Conservation (phyloP, 2,888 invertebrate species). For the Mellilla xanthometata region DNA sequence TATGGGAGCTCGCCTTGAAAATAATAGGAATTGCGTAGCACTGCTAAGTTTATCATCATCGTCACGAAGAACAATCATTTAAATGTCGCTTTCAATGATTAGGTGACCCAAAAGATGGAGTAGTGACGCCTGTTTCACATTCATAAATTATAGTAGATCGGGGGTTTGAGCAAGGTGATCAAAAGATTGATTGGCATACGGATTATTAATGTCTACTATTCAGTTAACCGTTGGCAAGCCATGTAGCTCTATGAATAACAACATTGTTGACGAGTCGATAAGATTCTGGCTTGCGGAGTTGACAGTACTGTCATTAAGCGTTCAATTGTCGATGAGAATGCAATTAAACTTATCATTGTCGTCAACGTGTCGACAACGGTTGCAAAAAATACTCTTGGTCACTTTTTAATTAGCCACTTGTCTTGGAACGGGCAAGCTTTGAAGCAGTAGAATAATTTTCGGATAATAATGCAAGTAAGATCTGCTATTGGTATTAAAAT, state of each 20-base stretch:
- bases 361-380: background rate
- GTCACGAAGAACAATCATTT: slow-evolving; percentile 39
- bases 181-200: slow-evolving; percentile 65
- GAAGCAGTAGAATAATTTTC: too few relatives aligned
- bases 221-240: slow-evolving; percentile 57
- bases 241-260: slow-evolving; percentile 37
- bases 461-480: too few relatives aligned
- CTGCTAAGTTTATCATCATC: slow-evolving; percentile 27
- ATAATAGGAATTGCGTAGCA: slow-evolving; percentile 23
- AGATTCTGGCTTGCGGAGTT: slow-evolving; percentile 41
- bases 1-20: slow-evolving; percentile 30
- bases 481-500: too few relatives aligned
- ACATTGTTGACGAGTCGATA: slow-evolving; percentile 56
- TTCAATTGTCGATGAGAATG: slow-evolving; percentile 20
- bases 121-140: slow-evolving; percentile 44
- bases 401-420: background rate
- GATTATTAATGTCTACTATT: slow-evolving; percentile 52
- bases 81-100: slow-evolving; percentile 40
- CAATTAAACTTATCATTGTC: slow-evolving; percentile 4
- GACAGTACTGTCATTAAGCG: slow-evolving; percentile 31
- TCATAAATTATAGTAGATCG: slow-evolving; percentile 60
- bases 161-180: slow-evolving; percentile 55
- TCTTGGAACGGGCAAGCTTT: too few relatives aligned
- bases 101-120: slow-evolving; percentile 43
- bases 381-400: background rate